phyloP scores from a whole-genome alignment of 53 echinoderm and acorn worm species.

The Paracentrotus lividus region DNA sequence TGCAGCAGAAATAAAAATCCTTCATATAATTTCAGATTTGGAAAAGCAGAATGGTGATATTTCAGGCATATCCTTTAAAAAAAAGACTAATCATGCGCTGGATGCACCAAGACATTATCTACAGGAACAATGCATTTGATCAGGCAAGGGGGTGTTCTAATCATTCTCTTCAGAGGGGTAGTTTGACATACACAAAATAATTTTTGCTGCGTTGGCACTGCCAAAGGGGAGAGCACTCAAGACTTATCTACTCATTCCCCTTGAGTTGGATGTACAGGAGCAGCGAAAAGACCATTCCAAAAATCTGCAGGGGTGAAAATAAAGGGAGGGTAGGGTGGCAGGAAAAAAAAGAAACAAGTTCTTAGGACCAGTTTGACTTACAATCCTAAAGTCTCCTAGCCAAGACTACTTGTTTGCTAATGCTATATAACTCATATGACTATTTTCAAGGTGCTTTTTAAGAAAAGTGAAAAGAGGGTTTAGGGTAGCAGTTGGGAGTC shows the following conservation, averaged over 20 bases:
- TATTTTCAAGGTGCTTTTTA: neutral
- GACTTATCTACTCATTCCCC: constrained; percentile 65
- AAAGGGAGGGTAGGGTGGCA: neutral
- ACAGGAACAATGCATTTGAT: neutral
- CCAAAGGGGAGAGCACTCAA: neutral
- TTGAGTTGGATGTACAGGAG: constrained; percentile 70
- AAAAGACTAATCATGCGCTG: neutral
- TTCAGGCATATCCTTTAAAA: neutral
- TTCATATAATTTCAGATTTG: neutral
- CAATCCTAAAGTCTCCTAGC: neutral
- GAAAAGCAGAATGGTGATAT: neutral
- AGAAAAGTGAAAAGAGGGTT: neutral
- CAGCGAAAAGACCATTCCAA: constrained; percentile 72
- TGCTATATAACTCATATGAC: neutral
- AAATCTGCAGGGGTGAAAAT: constrained; percentile 59
- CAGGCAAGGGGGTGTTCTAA: constrained; percentile 25
- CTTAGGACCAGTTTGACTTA: neutral
- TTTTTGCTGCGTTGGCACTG: constrained; percentile 53
- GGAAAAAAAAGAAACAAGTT: constrained; percentile 6
- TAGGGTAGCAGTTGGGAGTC: neutral
- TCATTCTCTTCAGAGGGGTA: constrained; percentile 24
- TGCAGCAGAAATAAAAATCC: neutral
- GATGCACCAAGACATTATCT: neutral
- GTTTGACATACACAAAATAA: constrained; percentile 57
- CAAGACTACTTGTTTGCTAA: neutral